Conservation (phyloP, 2,113 vertebrate species). For the Myiozetetes cayanensis region DNA sequence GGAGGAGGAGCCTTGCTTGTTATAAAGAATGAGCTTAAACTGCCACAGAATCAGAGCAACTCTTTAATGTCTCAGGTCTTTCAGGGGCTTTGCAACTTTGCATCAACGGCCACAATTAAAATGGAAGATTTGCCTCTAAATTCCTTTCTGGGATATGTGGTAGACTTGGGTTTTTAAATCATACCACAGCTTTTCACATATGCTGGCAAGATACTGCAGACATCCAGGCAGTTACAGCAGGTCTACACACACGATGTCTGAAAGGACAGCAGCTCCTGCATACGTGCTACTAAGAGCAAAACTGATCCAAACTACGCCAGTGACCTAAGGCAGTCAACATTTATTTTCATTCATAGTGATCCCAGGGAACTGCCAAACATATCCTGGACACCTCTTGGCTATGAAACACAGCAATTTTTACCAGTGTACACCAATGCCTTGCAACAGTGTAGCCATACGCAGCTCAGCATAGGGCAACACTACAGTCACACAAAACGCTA, state of each 20-base stretch:
- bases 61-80: background rate
- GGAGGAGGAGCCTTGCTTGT: background rate
- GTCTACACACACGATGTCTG: fast-evolving
- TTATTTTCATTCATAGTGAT: background rate
- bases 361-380: background rate
- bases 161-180: background rate
- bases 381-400: background rate
- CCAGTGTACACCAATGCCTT: fast-evolving
- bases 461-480: background rate
- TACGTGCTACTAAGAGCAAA: fast-evolving
- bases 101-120: background rate
- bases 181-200: background rate
- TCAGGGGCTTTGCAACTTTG: background rate
- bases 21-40: background rate
- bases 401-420: background rate
- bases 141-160: background rate
- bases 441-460: fast-evolving
- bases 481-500: background rate
- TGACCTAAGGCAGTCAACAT: background rate
- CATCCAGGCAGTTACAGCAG: background rate
- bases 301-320: background rate
- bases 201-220: background rate
- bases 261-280: background rate
- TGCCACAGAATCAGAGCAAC: background rate
- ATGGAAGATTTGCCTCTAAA: background rate